phyloP scores from a whole-genome alignment of 1,140 invertebrate genomes.

The Philotrypesis tridentata region DNA sequence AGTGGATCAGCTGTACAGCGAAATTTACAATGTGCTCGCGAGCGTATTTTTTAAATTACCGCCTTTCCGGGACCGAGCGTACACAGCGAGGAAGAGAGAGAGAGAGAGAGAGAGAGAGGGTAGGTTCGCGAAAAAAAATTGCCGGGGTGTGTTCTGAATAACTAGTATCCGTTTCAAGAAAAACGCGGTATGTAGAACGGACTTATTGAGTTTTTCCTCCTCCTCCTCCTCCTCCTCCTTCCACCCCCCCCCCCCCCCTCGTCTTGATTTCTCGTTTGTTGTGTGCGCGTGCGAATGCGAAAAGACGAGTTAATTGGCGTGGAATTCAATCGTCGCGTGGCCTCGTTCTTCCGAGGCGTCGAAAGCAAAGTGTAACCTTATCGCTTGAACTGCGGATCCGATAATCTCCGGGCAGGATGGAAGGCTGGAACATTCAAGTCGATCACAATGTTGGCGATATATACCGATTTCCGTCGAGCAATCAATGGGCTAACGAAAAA shows the following conservation, averaged over 20 bases:
- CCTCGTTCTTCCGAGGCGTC: no score
- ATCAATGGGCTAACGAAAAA: no score
- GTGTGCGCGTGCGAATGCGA: neutral
- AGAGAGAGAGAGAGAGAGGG: no score
- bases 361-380: no score
- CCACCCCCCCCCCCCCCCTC: neutral
- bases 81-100: no score
- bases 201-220: no score
- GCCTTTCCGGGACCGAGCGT: neutral
- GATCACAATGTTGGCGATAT: no score
- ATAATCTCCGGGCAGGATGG: no score
- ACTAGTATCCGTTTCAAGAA: conserved; percentile 13
- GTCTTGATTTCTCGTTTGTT: neutral
- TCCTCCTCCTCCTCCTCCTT: neutral
- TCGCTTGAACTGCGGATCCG: no score
- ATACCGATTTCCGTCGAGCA: no score
- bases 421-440: no score
- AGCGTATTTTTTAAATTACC: conserved; percentile 48
- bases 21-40: conserved; percentile 26
- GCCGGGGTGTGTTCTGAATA: conserved; percentile 47
- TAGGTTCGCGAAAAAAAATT: conserved; percentile 30
- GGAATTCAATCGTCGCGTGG: no score
- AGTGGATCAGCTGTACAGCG: conserved; percentile 25
- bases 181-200: neutral
- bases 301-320: neutral